Evolutionary conservation across 2,113 vertebrate genomes (phyloP).

Genomic region (Phycodurus eques): DNA sequence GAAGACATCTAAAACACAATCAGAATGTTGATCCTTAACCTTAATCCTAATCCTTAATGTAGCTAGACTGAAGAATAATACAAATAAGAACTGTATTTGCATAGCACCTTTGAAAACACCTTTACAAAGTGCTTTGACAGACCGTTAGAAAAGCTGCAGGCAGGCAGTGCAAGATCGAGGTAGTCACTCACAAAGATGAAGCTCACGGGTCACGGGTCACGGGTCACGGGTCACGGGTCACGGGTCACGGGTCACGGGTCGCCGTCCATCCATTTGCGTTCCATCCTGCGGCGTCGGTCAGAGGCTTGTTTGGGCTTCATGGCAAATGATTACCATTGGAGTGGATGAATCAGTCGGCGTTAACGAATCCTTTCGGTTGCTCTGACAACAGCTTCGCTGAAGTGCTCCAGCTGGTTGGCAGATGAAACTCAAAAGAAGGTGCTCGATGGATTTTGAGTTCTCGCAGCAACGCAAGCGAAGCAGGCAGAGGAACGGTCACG

Average conservation of each 20-base stretch:
- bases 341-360: slow-evolving; percentile 8
- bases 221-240: background rate
- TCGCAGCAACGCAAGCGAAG: slow-evolving; percentile 4
- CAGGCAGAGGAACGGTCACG: slow-evolving; percentile 3
- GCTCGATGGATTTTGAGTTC: slow-evolving; percentile 1
- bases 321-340: background rate
- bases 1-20: too few relatives aligned
- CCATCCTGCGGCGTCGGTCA: slow-evolving; percentile 9
- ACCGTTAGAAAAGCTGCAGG: too few relatives aligned
- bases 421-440: slow-evolving; percentile 1
- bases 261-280: slow-evolving; percentile 15
- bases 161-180: background rate
- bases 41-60: too few relatives aligned
- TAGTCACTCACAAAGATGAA: background rate
- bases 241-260: background rate
- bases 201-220: background rate
- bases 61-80: too few relatives aligned
- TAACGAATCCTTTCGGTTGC: background rate
- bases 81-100: too few relatives aligned
- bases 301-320: background rate
- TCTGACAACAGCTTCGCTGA: background rate
- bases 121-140: too few relatives aligned
- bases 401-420: background rate
- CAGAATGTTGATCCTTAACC: too few relatives aligned
- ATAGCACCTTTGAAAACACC: too few relatives aligned